Evolutionary conservation across 2,797 vertebrate species (phyloP).

Genomic region (Menidia menidia): DNA sequence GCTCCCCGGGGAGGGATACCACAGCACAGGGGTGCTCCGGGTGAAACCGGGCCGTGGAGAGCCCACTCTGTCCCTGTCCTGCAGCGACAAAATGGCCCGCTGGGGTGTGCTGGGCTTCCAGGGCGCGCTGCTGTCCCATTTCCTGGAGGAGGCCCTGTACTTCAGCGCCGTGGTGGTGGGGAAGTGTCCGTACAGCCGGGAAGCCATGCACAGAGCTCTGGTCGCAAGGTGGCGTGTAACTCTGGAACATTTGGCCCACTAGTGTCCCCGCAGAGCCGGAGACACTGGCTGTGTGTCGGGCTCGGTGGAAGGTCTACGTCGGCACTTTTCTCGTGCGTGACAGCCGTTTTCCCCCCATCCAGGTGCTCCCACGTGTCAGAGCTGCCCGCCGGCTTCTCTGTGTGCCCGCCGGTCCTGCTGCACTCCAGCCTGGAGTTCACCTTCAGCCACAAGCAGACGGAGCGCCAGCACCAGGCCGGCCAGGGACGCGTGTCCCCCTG

Average conservation of each 20-base stretch:
- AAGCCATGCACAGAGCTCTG: slow-evolving; percentile 88
- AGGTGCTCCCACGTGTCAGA: slow-evolving; percentile 83
- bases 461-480: slow-evolving; percentile 53
- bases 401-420: slow-evolving; percentile 79
- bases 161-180: slow-evolving; percentile 88
- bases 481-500: slow-evolving; percentile 87
- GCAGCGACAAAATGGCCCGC: slow-evolving; percentile 94
- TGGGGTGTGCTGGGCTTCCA: slow-evolving; percentile 94
- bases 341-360: background rate
- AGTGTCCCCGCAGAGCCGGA: too few species aligned
- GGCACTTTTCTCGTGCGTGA: too few species aligned
- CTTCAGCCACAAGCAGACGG: slow-evolving; percentile 84
- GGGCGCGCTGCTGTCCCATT: slow-evolving; percentile 93
- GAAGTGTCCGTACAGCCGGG: slow-evolving; percentile 87
- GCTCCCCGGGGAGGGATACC: slow-evolving; percentile 84
- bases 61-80: slow-evolving; percentile 91
- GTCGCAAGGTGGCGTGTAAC: slow-evolving; percentile 74
- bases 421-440: slow-evolving; percentile 88
- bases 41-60: slow-evolving; percentile 94
- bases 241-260: too few species aligned
- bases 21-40: slow-evolving; percentile 86
- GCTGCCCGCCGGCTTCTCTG: slow-evolving; percentile 86
- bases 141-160: slow-evolving; percentile 89
- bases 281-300: too few species aligned
- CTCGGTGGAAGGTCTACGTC: too few species aligned